Evolutionary conservation across 2,888 invertebrate genomes (phyloP), one percentile per base, ranked within the genome.

Genomic region (Panopea generosa): DNA sequence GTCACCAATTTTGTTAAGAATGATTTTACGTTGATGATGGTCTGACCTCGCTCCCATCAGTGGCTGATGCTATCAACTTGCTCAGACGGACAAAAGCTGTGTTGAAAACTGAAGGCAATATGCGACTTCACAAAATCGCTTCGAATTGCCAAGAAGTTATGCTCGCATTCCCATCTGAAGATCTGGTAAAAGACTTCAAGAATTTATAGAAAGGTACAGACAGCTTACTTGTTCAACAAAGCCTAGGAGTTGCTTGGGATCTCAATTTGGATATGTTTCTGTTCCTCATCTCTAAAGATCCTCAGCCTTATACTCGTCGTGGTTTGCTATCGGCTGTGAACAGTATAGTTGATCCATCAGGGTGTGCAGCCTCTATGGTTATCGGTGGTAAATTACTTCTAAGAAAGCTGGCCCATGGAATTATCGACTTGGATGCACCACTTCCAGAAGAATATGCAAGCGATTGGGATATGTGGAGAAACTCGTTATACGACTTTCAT

Each of bases 21-120:
- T 3, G 50, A 72, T 83, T 82, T 56, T 83, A 83, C 43, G 76
- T 83, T n/a, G 82, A 77, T 26, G 78, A 83, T 60, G 77, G 60
- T 4, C 52, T 81, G 1, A 55, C 50, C 1, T 74, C 78, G 14
- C n/a, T 24, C 26, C 60, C 20, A 62, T 62, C n/a, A 27, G 18
- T 3, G 60, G 59, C 2, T 2, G 26, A 38, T n/a, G 56, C 61
- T 18, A 47, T 67, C 11, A 55, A 67, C 49, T 38, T 78, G 7
- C 24, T 79, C 50, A 49, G 26, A 26, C 52, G 76, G 38, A 72
- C 76, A 24, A 62, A 66, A 29, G 24, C 52, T 40, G 53, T 60
- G 16, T 24, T 77, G 3, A 6, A 52, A 9, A 33, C 11, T 14
- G 16, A 60, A 14, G 72, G 76, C 14, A 66, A 70, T 43, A 33